phyloP scores from a whole-genome alignment of 2,113 vertebrate species.

The Prietella phreatophila region DNA sequence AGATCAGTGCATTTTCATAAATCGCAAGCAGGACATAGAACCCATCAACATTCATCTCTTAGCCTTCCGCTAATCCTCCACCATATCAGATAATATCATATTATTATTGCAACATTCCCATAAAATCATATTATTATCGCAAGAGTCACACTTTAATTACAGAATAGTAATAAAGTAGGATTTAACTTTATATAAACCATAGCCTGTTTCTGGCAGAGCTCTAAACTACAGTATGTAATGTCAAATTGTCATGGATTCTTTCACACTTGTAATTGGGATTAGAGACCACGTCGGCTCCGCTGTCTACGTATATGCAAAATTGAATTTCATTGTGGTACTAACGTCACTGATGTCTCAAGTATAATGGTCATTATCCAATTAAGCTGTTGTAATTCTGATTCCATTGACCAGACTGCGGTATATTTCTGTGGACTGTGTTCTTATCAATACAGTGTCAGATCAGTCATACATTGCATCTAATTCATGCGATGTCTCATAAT shows the following conservation, averaged over 20 bases:
- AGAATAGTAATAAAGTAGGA: constrained; percentile 5
- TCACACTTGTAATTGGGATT: neutral
- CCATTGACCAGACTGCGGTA: constrained; percentile 28
- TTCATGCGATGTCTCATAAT: neutral
- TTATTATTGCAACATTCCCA: neutral
- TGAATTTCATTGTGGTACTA: neutral
- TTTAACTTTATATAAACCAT: neutral
- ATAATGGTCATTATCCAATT: constrained; percentile 15
- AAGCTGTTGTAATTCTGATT: constrained; percentile 33
- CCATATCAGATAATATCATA: neutral
- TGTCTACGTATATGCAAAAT: neutral
- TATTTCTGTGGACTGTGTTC: constrained; percentile 2
- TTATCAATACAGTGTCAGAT: neutral
- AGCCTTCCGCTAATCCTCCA: neutral
- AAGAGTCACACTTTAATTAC: neutral
- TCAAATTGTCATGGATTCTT: neutral
- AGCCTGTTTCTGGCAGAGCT: neutral
- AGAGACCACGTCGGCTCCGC: neutral
- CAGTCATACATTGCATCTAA: neutral
- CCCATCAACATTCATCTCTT: neutral
- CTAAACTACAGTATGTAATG: too few relatives aligned
- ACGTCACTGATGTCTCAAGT: neutral
- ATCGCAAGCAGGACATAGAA: neutral
- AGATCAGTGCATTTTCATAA: neutral
- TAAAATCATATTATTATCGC: neutral